Base-by-base conservation (phyloP, 2,113 vertebrate genomes). In the Aspiorhynchus laticeps region DNA sequence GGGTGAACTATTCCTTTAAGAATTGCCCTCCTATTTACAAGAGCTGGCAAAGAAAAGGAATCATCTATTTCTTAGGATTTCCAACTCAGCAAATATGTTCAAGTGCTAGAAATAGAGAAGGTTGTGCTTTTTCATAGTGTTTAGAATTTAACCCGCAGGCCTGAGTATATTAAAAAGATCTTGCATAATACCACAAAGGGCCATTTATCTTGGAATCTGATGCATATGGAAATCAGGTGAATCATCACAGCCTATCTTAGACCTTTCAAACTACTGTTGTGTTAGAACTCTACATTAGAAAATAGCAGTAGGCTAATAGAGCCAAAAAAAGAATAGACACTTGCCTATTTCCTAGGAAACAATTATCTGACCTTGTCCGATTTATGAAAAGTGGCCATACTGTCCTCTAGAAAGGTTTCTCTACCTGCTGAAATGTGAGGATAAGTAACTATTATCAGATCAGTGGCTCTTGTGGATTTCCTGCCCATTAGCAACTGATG, bases 361-460 rank as follows among this genome's bases (percentile, higher is more conserved):
- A 63, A 61, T 19, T 26, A 19, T 80, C 53, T 38, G 38, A 46
- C 59, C 15, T 81, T 28, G 4, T 81, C 38, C 1, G 79, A 61
- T 43, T 15, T 6, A 19, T 28, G 36, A 43, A 80, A 48, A 21
- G 61, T 48, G 41, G 33, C 59, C 36, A 1, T 21, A 46, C 2
- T 31, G 41, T 69, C 59, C 38, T 46, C 38, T 43, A 26, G 28
- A 41, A 26, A 19, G 31, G 21, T 43, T 33, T 76, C 53, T 75
- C 21, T 14, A 41, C 33, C 76, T 46, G 7, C 75, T 78, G 61
- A 86, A 86, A 86, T 71, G 21, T 4, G 28, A 87, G 53, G 7
- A 46, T 48, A 61, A 83, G 43, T 51, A 75, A 65, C 59, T 75
- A 65, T 87, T 31, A 87, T 87, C 79, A 83, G 69, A 83, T 76